These are phyloP conservation scores for Esox lucius DNA, from an alignment of 2,797 vertebrate genomes.

Conservation along the genomic window DNA sequence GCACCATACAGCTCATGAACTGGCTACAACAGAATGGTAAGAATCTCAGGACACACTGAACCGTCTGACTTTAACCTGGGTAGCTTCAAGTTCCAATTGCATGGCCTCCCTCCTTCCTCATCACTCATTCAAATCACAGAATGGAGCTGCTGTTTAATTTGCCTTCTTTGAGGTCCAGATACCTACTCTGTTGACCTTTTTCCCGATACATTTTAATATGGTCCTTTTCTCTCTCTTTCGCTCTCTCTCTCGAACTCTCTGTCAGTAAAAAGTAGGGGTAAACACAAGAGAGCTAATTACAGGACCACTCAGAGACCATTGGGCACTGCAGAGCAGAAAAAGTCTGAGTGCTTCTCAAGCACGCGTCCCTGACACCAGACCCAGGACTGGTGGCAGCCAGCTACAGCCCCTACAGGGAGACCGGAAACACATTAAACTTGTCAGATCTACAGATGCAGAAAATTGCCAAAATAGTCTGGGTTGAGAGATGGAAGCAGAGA, in stretches of 20 bases:
- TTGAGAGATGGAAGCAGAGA: not conserved
- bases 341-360: slow-evolving; percentile 13
- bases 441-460: slow-evolving; percentile 32
- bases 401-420: not conserved
- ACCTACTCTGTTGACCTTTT: slow-evolving; percentile 26
- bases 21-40: too few species aligned
- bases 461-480: slow-evolving; percentile 19
- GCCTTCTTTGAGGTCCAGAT: not conserved
- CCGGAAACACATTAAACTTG: slow-evolving; percentile 20
- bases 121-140: slow-evolving; percentile 26
- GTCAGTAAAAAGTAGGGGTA: slow-evolving; percentile 5
- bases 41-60: not conserved
- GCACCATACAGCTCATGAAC: not conserved
- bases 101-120: not conserved
- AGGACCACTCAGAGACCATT: slow-evolving; percentile 5
- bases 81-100: not conserved
- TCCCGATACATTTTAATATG: slow-evolving; percentile 25
- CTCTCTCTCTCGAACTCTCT: not conserved
- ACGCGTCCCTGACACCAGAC: not conserved
- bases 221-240: not conserved
- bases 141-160: slow-evolving; percentile 11
- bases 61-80: not conserved
- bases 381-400: not conserved
- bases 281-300: slow-evolving; percentile 39
- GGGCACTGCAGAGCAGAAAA: slow-evolving; percentile 28